phyloP scores from a whole-genome alignment of 2,888 invertebrate species.

The Isotomurus palustris region DNA sequence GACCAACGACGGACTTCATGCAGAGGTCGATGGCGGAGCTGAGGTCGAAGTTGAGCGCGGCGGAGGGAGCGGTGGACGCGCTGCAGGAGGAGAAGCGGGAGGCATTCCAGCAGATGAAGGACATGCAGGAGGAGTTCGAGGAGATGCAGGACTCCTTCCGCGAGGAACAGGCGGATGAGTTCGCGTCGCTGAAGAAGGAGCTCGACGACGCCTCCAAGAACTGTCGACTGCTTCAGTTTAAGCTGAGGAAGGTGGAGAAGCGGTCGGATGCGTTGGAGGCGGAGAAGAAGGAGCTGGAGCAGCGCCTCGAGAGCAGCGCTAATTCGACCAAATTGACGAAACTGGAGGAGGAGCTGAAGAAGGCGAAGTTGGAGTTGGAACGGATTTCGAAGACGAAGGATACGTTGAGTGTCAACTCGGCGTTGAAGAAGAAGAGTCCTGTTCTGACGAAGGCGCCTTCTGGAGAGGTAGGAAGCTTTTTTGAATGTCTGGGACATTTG shows the following conservation, averaged over 20 bases:
- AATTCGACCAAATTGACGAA: constrained; percentile 67
- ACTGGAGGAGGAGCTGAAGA: constrained; percentile 77
- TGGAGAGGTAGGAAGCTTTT: constrained; percentile 36
- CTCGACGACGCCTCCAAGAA: constrained; percentile 96
- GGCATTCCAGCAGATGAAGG: constrained; percentile 85
- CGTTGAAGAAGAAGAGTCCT: constrained; percentile 42
- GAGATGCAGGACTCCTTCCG: constrained; percentile 97
- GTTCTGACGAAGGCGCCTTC: constrained; percentile 44
- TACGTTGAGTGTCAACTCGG: constrained; percentile 19
- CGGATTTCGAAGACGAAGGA: constrained; percentile 53
- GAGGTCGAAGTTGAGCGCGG: constrained; percentile 75
- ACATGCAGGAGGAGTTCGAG: constrained; percentile 95
- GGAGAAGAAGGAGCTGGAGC: constrained; percentile 67
- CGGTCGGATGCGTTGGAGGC: constrained; percentile 78
- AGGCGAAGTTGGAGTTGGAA: constrained; percentile 67
- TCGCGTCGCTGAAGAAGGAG: constrained; percentile 87
- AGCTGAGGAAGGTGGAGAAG: constrained; percentile 91
- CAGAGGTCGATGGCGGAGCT: constrained; percentile 66
- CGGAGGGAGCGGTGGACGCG: constrained; percentile 87
- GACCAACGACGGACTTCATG: constrained; percentile 45
- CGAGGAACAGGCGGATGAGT: constrained; percentile 96
- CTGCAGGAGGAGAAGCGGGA: constrained; percentile 94
- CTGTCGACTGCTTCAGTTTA: constrained; percentile 95
- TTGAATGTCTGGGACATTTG: neutral
- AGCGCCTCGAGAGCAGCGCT: constrained; percentile 48